Base-by-base conservation (phyloP, 2,797 vertebrate genomes). In the Selene dorsalis region DNA sequence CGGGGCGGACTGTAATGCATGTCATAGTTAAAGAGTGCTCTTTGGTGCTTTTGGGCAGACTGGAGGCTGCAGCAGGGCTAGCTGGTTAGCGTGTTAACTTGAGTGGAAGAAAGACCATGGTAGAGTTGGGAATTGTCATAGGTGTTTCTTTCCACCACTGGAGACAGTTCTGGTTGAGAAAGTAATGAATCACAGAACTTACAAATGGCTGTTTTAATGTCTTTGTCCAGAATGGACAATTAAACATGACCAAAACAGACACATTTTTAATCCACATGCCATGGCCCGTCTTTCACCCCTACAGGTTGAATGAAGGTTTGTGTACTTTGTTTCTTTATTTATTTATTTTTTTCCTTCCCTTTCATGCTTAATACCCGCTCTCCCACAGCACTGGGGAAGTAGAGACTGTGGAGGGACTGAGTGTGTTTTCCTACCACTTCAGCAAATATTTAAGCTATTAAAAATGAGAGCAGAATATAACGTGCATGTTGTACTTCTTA, bases 401-500 rank as follows among this genome's bases (percentile, higher is more conserved):
- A 43, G 50, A 60, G 59, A 63, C 41, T 60, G 77, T 30, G 66
- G 47, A 55, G 41, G 28, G 32, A 73, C 47, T 39, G 41, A 76
- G 67, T n/a, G 14, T 69, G 45, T 83, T 80, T 83, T 81, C 69
- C 53, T n/a, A 47, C 32, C 6, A 1, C 55, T 73, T 79, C 79
- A 75, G 66, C 68, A 87, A 81, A 83, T 87, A 85, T 82, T 82
- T 69, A 77, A 79, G 64, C 67, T 71, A 73, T 77, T 67, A 78
- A 73, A 83, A 79, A 73, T 30, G 43, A 77, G 57, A 75, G 67
- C 57, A 64, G 72, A 73, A 69, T 39, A 57, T 39, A 75, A 47
- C 24, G 55, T 77, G 63, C 58, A 61, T 52, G 67, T 48, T 75
- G 63, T 72, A 59, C 32, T 69, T 63, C 58, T 73, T 67, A 32